Percentiles rank a stretch among this genome's conserved stretches.
phyloP scores from a whole-genome alignment of 1,140 invertebrate genomes.

The Caerostris extrusa region DNA sequence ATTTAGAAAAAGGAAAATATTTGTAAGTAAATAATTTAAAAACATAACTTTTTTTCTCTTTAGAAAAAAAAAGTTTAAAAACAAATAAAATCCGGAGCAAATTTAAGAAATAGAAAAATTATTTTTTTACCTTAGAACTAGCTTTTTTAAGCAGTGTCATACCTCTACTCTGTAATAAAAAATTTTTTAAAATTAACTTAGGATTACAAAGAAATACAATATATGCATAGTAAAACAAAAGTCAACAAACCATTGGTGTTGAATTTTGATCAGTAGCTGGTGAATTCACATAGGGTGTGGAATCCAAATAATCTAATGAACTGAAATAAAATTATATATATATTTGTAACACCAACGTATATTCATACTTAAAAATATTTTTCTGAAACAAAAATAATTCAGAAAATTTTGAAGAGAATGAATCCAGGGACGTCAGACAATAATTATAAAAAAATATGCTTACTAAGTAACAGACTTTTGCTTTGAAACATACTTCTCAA shows the following conservation, averaged over 20 bases:
- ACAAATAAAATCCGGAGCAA: no score
- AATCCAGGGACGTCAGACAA: no score
- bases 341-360: neutral
- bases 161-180: conserved; percentile 25
- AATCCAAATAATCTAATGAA: conserved; percentile 4
- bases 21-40: neutral
- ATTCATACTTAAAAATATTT: neutral
- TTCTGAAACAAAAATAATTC: no score
- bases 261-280: conserved; percentile 3
- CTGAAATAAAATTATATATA: neutral
- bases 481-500: no score
- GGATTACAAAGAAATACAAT: neutral
- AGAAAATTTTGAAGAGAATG: no score
- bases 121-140: conserved; percentile 2
- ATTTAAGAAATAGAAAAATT: neutral
- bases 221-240: neutral
- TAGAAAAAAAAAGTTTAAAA: no score
- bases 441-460: no score
- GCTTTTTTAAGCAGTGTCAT: conserved; percentile 41
- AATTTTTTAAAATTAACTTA: neutral
- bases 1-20: conserved; percentile 1
- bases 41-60: neutral
- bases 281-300: neutral
- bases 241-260: neutral
- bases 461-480: no score